A percentile compares a stretch with the other conserved stretches of the same genome.
Conservation (phyloP, 2,888 invertebrate genomes). For the Nephrotoma flavescens region DNA sequence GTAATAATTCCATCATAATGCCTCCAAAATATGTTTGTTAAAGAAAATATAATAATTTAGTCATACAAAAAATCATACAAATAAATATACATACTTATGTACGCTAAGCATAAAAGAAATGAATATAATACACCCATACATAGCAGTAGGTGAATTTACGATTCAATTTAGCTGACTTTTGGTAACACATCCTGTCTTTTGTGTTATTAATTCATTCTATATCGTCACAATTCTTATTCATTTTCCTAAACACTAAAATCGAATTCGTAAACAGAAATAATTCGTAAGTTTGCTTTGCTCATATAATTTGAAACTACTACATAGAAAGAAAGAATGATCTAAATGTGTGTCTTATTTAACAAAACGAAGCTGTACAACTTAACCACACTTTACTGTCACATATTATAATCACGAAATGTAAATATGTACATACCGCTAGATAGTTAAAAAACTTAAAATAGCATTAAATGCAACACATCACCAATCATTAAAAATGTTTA, state of each 20-base stretch:
- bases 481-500: not conserved
- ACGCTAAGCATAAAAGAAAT: too few species aligned
- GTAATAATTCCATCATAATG: too few species aligned
- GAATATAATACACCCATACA: not conserved
- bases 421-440: not conserved
- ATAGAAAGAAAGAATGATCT: not conserved
- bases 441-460: too few species aligned
- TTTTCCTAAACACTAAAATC: not conserved
- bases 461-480: too few species aligned
- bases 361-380: not conserved
- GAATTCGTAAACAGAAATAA: not conserved
- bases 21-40: too few species aligned
- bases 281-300: not conserved
- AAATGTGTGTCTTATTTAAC: not conserved
- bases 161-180: not conserved
- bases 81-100: too few species aligned
- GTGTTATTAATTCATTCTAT: not conserved
- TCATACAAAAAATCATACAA: too few species aligned
- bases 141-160: not conserved
- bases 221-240: not conserved
- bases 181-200: not conserved
- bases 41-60: too few species aligned
- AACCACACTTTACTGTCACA: not conserved
- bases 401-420: not conserved
- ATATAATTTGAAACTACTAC: not conserved